These are phyloP conservation scores for Stichopus horrens DNA, from an alignment of 53 echinoderm and acorn worm species.

Conservation along the genomic window DNA sequence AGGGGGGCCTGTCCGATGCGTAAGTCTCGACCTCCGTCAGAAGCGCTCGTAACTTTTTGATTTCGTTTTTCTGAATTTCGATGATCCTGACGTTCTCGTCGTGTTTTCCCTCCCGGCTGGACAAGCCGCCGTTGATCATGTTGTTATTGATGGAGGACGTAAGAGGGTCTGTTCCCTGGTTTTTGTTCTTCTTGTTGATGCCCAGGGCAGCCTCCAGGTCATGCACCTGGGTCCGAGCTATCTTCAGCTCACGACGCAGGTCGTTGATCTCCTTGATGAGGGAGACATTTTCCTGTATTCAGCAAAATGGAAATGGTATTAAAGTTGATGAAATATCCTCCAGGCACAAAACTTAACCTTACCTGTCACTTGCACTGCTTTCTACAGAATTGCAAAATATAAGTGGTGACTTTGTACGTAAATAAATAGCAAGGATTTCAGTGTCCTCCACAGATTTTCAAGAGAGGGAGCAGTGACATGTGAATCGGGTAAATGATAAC, in stretches of 20 bases:
- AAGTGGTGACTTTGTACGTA: too few species aligned
- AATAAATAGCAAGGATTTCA: too few species aligned
- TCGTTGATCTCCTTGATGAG: conserved; percentile 99
- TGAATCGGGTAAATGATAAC: too few species aligned
- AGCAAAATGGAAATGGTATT: not conserved
- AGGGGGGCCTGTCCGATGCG: conserved; percentile 80
- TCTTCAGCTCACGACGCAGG: conserved; percentile 92
- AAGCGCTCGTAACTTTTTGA: conserved; percentile 74
- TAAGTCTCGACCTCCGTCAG: conserved; percentile 74
- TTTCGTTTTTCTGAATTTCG: conserved; percentile 90
- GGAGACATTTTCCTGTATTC: conserved; percentile 90
- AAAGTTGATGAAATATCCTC: too few species aligned
- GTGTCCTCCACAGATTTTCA: too few species aligned
- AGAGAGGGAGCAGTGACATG: too few species aligned
- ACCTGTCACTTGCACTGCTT: too few species aligned
- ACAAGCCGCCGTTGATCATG: conserved; percentile 47
- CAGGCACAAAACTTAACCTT: too few species aligned
- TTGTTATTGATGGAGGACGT: conserved; percentile 34
- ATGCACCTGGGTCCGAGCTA: conserved; percentile 95
- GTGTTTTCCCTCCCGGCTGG: conserved; percentile 73
- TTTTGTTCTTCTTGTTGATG: conserved; percentile 96
- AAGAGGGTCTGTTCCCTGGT: conserved; percentile 41
- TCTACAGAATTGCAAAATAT: too few species aligned
- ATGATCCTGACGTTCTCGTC: conserved; percentile 96
- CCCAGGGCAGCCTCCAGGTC: conserved; percentile 96